Evolutionary conservation across 2,113 vertebrate species (phyloP), one percentile per base, ranked within the genome.

Genomic region (Neofelis nebulosa): DNA sequence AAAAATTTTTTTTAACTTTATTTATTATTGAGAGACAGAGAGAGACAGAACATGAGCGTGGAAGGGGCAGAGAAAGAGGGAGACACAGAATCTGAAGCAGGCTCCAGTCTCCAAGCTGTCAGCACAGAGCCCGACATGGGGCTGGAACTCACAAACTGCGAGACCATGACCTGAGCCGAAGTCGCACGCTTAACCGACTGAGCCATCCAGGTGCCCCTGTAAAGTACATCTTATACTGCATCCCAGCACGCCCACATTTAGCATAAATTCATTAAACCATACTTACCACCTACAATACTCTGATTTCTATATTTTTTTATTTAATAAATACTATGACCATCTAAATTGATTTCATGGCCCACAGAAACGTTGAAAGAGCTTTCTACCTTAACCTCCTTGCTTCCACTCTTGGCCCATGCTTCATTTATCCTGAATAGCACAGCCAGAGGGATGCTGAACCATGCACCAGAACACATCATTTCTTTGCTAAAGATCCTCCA

Each of bases 391-490:
- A 14, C 61, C 14, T 81, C 10, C 41, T 86, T 91, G 33, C 50
- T 92, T 89, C 85, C 25, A 25, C 16, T 92, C 36, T 89, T 95
- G 76, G 36, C 29, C 48, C 27, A 73, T 50, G 74, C 33, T 92
- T 68, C 79, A 87, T 84, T 91, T 90, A 83, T 95, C n/a, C 36
- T 91, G 27, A 97, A 91, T 55, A 79, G 73, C 89, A 79, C 21
- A 92, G 80, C 52, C 27, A 78, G 89, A 66, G 41, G 45, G 23
- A 87, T 66, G 27, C 6, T 68, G 50, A 95, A 66, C n/a, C 52
- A 61, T 5, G 21, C 94, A 27, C 74, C 65, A 84, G n/a, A 69
- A 36, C 27, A 66, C 15, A 36, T 14, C 50, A 82, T 31, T 96
- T 4, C 50, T 96, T 38, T 92, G 55, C 65, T 81, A 50, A 93